Conservation (phyloP, 2,797 vertebrate species). For the Characodon lateralis region DNA sequence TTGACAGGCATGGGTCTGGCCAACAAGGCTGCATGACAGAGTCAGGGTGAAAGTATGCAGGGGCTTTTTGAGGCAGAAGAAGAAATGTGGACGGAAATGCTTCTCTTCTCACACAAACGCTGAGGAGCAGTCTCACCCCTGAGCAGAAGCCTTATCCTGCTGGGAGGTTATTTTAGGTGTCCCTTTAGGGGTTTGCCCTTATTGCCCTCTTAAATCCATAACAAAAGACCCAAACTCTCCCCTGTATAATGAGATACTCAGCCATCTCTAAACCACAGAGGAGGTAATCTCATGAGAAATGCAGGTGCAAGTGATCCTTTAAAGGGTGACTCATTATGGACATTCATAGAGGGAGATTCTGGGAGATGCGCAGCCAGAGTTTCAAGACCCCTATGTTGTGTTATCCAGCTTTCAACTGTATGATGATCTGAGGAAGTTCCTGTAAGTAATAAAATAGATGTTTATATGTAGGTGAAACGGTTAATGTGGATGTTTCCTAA, state of each 20-base stretch:
- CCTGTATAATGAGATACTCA: slow-evolving; percentile 40
- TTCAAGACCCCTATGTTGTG: slow-evolving; percentile 42
- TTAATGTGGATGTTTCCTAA: slow-evolving; percentile 47
- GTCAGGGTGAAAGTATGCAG: slow-evolving; percentile 69
- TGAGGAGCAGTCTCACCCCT: slow-evolving; percentile 22
- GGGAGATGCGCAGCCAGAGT: slow-evolving; percentile 61
- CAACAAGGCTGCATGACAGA: slow-evolving; percentile 53
- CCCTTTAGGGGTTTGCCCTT: slow-evolving; percentile 51
- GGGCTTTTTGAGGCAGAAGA: slow-evolving; percentile 61
- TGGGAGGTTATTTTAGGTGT: slow-evolving; percentile 56
- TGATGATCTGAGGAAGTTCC: slow-evolving; percentile 41
- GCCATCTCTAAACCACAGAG: slow-evolving; percentile 33
- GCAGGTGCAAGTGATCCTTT: slow-evolving; percentile 55
- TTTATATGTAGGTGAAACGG: slow-evolving; percentile 29
- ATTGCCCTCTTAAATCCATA: slow-evolving; percentile 30
- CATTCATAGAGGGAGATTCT: slow-evolving; percentile 35
- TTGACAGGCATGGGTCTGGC: slow-evolving; percentile 63
- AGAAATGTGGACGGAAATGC: slow-evolving; percentile 53
- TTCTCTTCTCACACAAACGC: slow-evolving; percentile 62
- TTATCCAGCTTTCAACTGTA: slow-evolving; percentile 59
- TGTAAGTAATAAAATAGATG: slow-evolving; percentile 49
- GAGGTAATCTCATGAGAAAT: slow-evolving; percentile 37
- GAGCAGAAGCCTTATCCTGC: slow-evolving; percentile 47
- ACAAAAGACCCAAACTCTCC: slow-evolving; percentile 52
- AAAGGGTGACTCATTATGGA: slow-evolving; percentile 58